Evolutionary conservation across 2,888 invertebrate species (phyloP), one percentile per base, ranked within the genome.

Genomic region (Balanococcus diminutus): DNA sequence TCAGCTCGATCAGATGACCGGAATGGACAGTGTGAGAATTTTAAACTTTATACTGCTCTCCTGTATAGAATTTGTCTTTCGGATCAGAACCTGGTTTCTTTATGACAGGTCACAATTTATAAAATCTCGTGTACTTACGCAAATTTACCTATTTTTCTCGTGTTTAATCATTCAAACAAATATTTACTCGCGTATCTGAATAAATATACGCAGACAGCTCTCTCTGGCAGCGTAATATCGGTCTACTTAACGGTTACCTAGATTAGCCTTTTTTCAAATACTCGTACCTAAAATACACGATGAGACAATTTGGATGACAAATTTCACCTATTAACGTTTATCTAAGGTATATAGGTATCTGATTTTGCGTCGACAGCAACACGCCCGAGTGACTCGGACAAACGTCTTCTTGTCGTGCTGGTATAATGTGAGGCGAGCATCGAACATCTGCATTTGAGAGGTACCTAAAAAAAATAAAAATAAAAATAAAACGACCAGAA

Each of bases 201-300:
- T n/a, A 46, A 46, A 46, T n/a, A 46, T 16, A 46, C 46, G n/a
- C n/a, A 16, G 46, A 46, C 46, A n/a, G n/a, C 14, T n/a, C 4
- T n/a, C 46, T 14, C 11, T 16, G n/a, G n/a, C 14, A 16, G 11
- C 72, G 31, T 32, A 79, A 79, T 79, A 79, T 22, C 75, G 75
- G 11, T 79, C 75, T 79, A 79, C 75, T 79, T 79, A 79, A 79
- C 75, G 75, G 75, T 79, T 79, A 79, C 75, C 19, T 79, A 67
- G 67, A 67, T 67, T 67, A 28, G n/a, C n/a, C n/a, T 8, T 67
- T 67, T 67, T 67, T 11, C 36, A 36, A 79, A 36, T 36, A 25
- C 1, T 11, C 3, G 61, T 16, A 25, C 5, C 22, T 19, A 19
- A 11, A 1, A 16, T 2, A 61, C 4, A 61, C 5, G 61, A 61